phyloP scores from a whole-genome alignment of 2,888 invertebrate genomes.

The Dynastes maya region DNA sequence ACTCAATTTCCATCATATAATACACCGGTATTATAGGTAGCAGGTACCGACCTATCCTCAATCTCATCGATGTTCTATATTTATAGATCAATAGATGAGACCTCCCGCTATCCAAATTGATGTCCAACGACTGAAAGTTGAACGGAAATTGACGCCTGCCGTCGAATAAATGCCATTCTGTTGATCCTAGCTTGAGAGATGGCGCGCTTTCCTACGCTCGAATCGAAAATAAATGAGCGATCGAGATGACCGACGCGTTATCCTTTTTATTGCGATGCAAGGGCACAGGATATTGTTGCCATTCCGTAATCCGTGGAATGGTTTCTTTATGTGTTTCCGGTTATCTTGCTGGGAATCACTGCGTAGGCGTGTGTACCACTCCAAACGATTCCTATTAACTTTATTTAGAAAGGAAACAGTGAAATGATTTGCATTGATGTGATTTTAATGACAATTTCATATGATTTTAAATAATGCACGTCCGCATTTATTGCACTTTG shows the following conservation, averaged over 20 bases:
- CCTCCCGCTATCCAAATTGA: slow-evolving; percentile 34
- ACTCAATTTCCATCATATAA: too few relatives aligned
- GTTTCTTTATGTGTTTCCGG: slow-evolving; percentile 42
- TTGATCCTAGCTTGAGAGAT: slow-evolving; percentile 40
- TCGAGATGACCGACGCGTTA: slow-evolving; percentile 64
- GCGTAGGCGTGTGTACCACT: background rate
- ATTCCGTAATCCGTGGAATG: slow-evolving; percentile 44
- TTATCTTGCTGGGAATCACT: slow-evolving; percentile 12
- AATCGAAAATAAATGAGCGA: slow-evolving; percentile 62
- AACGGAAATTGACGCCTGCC: slow-evolving; percentile 36
- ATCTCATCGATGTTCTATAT: background rate
- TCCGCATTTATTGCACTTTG: too few relatives aligned
- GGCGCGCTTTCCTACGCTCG: slow-evolving; percentile 20
- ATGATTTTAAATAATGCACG: too few relatives aligned
- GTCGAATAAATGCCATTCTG: slow-evolving; percentile 28
- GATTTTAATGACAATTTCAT: too few relatives aligned
- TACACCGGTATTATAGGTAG: too few relatives aligned
- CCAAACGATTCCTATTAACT: too few relatives aligned
- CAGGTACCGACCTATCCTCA: too few relatives aligned
- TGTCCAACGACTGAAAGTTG: slow-evolving; percentile 27
- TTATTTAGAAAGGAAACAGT: too few relatives aligned
- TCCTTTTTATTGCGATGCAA: slow-evolving; percentile 52
- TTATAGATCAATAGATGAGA: slow-evolving; percentile 8
- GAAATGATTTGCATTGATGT: too few relatives aligned
- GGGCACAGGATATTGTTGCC: slow-evolving; percentile 47